Base-by-base conservation (phyloP, 2,797 vertebrate genomes). In the Thaleichthys pacificus region DNA sequence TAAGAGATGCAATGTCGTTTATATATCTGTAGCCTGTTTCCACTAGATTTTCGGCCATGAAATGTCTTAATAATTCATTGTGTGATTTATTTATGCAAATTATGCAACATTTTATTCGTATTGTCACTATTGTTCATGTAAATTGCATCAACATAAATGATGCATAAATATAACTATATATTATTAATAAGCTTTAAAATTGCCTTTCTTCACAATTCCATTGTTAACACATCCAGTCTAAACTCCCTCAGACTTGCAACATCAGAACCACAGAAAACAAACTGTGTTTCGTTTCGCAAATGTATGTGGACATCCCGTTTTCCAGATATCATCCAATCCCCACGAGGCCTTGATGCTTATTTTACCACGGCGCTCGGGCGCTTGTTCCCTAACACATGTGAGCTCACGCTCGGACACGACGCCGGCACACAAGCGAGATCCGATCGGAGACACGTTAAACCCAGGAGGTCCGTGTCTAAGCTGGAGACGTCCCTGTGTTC, bases 401-500 rank as follows among this genome's bases (percentile, higher is more conserved):
- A 66, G 47, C 30, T 57, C 64, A 71, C 49, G 64, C 22, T 56
- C 67, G 42, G 5, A 24, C 21, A 9, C 22, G 56, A 42, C 7
- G 61, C 6, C 24, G 2, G 3, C 38, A 42, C 38, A 12, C 38
- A 5, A 8, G 28, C 28, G 9, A 35, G 61, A 71, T 70, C 63
- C 21, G 17, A 30, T 57, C 32, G 4, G 19, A 35, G 22, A 58
- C 38, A 21, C 2, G 5, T 7, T 62, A 12, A 57, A 66, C 69
- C 58, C 65, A 68, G 74, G 69, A 70, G 74, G 74, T 61, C 62
- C 26, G 69, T 47, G 56, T 71, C 5, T 71, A 47, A 70, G 28
- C 74, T 35, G 69, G 22, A 72, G 69, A 60, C 64, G 57, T 74
- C 68, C 60, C 68, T 38, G 51, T 68, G 63, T 69, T 77, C 74